Evolutionary conservation across 1,140 invertebrate species (phyloP), one percentile per base, ranked within the genome.

Genomic region (Cotesia glomerata): DNA sequence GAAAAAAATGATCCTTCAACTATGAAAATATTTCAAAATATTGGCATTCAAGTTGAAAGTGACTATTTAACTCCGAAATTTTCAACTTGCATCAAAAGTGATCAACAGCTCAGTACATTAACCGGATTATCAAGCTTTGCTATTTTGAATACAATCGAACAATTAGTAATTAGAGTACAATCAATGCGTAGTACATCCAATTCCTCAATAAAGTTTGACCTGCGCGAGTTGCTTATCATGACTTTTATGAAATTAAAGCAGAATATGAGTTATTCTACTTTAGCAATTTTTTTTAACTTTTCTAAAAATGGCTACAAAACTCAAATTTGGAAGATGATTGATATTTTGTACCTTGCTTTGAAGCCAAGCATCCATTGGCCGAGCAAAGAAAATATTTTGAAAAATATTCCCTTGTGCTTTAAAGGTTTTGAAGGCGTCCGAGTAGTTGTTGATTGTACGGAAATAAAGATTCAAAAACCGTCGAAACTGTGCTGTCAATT

Each of bases 371-470:
- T 80, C 62, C 1, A 35, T 1, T 79, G 75, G 74, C 73, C 72
- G 45, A 69, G 74, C 14, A 75, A 58, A 69, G 49, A 75, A 0
- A 65, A 74, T 66, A 78, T 75, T 45, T 54, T 18, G 11, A 72
- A 58, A 73, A 79, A 76, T 74, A 18, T 77, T 26, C 77, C 79
- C 9, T n/a, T 11, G 32, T 76, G 71, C 72, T 81, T 80, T 71
- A 11, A 78, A 75, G 63, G 59, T 34, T 81, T 78, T 75, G 66
- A 76, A 69, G 36, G 78, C 69, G 68, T 73, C 0, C 8, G 78
- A 49, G 74, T 78, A 9, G 76, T 81, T 1, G 35, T 81, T 5
- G 77, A 81, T 64, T 81, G 75, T 52, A 75, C 74, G 9, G 76
- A 78, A 73, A 69, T 75, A 69, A 16, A 4, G 35, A 74, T 77